These are phyloP conservation scores for Lepisosteus osseus DNA, from an alignment of 2,113 vertebrate genomes.

Conservation along the genomic window DNA sequence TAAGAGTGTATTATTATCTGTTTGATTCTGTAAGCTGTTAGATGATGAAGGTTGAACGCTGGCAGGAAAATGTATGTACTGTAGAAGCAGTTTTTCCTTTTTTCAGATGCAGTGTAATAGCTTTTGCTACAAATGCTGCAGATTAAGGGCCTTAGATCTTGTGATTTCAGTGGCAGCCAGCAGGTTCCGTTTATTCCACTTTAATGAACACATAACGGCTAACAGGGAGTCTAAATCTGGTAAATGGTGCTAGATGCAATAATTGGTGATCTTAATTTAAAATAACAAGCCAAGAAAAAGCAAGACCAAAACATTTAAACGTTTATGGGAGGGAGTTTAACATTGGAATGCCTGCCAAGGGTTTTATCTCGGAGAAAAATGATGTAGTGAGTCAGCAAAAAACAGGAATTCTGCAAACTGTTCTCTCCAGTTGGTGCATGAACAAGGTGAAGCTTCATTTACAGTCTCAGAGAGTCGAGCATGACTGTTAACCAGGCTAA, in stretches of 20 bases:
- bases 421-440: not conserved
- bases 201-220: not conserved
- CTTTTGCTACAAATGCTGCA: not conserved
- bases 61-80: not conserved
- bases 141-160: not conserved
- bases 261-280: too few species aligned
- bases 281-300: too few species aligned
- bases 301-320: too few species aligned
- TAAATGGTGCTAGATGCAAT: too few species aligned
- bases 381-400: slow-evolving; percentile 5
- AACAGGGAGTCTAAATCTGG: too few species aligned
- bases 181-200: not conserved
- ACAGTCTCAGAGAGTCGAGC: too few species aligned
- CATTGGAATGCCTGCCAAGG: not conserved
- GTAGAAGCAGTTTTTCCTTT: not conserved
- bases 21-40: too few species aligned
- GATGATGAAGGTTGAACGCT: not conserved
- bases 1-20: not conserved
- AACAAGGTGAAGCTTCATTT: too few species aligned
- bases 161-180: not conserved
- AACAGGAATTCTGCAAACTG: not conserved
- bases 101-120: not conserved
- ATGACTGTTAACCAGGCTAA: too few species aligned
- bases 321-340: not conserved
- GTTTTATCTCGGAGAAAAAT: not conserved